phyloP scores from a whole-genome alignment of 2,888 invertebrate species.

The Eupithecia tripunctaria region DNA sequence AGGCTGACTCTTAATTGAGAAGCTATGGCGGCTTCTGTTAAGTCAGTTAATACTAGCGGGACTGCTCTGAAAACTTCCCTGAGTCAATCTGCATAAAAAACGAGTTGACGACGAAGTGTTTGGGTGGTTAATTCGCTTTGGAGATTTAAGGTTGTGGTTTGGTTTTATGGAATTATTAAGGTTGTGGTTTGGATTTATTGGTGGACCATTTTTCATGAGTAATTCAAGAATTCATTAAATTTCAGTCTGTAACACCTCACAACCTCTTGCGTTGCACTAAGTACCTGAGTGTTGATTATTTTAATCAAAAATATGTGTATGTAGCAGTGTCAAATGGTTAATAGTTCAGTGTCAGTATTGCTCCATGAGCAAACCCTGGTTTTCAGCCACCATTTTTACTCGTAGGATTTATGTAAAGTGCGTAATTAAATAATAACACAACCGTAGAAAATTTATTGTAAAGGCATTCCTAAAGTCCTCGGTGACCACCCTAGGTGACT shows the following conservation, averaged over 20 bases:
- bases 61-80: constrained; percentile 59
- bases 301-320: too few relatives aligned
- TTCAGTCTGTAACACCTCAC: too few relatives aligned
- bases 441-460: too few relatives aligned
- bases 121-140: constrained; percentile 59
- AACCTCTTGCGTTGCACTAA: too few relatives aligned
- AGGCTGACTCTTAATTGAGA: constrained; percentile 57
- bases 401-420: too few relatives aligned
- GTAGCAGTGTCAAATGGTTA: too few relatives aligned
- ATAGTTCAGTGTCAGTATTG: too few relatives aligned
- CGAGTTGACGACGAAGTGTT: constrained; percentile 58
- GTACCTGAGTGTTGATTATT: too few relatives aligned
- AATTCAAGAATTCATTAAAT: too few relatives aligned
- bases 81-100: constrained; percentile 71
- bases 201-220: constrained; percentile 15
- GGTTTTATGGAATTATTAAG: constrained; percentile 26
- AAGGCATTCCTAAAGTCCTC: neutral
- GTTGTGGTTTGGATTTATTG: constrained; percentile 27
- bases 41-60: constrained; percentile 56
- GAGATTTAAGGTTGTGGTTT: constrained; percentile 36
- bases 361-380: too few relatives aligned
- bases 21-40: constrained; percentile 51
- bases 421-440: too few relatives aligned
- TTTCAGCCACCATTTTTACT: too few relatives aligned
- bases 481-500: neutral